Evolutionary conservation across 2,797 vertebrate species (phyloP).

Genomic region (Carcharodon carcharias): DNA sequence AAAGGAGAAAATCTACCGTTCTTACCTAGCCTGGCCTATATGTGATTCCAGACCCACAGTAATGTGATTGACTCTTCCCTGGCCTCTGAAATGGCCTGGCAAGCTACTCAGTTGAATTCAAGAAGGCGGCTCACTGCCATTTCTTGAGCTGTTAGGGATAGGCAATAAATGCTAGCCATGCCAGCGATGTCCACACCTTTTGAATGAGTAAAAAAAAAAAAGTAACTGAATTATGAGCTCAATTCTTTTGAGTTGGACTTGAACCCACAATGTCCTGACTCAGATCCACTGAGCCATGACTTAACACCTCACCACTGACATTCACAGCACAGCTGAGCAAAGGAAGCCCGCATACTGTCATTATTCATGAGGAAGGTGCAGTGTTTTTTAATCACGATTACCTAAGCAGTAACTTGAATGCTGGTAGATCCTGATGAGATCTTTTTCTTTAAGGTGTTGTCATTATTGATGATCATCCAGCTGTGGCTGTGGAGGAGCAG

Average conservation of each 20-base stretch:
- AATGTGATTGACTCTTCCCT: not conserved
- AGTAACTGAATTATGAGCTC: not conserved
- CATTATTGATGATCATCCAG: constrained; percentile 55
- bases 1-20: not conserved
- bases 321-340: not conserved
- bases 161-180: not conserved
- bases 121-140: not conserved
- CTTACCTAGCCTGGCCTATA: not conserved
- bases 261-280: not conserved
- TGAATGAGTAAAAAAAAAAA: not conserved
- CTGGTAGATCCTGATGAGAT: not conserved
- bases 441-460: constrained; percentile 24
- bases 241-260: not conserved
- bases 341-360: not conserved
- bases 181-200: not conserved
- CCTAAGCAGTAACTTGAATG: not conserved
- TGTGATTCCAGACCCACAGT: not conserved
- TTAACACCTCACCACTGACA: not conserved
- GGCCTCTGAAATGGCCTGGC: not conserved
- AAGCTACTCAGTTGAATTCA: not conserved
- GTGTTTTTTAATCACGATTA: not conserved
- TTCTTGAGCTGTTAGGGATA: not conserved
- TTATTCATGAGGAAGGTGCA: not conserved
- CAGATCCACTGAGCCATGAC: not conserved
- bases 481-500: constrained; percentile 60